phyloP scores from a whole-genome alignment of 2,113 vertebrate genomes.

The Diphyllodes magnificus region DNA sequence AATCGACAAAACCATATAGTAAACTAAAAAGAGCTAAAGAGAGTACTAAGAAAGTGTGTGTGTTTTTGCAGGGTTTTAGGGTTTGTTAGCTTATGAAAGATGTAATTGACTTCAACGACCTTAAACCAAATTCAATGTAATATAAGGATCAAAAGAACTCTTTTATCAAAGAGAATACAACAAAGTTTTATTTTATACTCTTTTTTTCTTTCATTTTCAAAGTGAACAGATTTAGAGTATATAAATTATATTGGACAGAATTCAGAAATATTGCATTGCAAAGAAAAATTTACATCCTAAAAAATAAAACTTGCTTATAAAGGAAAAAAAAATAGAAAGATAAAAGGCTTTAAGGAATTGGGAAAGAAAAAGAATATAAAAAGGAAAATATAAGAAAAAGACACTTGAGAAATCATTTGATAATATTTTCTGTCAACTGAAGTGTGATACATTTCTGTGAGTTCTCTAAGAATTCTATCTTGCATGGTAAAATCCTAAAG shows the following conservation, averaged over 20 bases:
- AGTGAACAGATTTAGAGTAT: background rate
- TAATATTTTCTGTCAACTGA: background rate
- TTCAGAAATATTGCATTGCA: slow-evolving; percentile 19
- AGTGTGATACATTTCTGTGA: background rate
- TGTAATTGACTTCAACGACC: slow-evolving; percentile 23
- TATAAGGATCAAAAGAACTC: slow-evolving; percentile 27
- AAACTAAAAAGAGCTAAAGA: background rate
- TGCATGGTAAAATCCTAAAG: background rate
- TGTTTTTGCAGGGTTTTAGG: background rate
- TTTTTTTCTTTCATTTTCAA: slow-evolving; percentile 24
- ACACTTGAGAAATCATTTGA: background rate
- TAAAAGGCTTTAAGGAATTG: background rate
- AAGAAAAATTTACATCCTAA: background rate
- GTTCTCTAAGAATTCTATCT: background rate
- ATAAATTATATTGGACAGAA: background rate
- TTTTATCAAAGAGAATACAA: slow-evolving; percentile 36
- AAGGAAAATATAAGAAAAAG: background rate
- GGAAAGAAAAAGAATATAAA: no score
- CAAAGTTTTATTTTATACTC: background rate
- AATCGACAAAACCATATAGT: background rate
- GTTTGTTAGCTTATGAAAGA: slow-evolving; percentile 1
- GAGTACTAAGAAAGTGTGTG: background rate
- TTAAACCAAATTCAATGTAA: slow-evolving; percentile 28
- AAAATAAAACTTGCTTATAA: slow-evolving; percentile 5
- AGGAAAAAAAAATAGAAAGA: background rate